These are phyloP conservation scores for Parascotia fuliginaria DNA, from an alignment of 2,888 invertebrate genomes.

Conservation along the genomic window DNA sequence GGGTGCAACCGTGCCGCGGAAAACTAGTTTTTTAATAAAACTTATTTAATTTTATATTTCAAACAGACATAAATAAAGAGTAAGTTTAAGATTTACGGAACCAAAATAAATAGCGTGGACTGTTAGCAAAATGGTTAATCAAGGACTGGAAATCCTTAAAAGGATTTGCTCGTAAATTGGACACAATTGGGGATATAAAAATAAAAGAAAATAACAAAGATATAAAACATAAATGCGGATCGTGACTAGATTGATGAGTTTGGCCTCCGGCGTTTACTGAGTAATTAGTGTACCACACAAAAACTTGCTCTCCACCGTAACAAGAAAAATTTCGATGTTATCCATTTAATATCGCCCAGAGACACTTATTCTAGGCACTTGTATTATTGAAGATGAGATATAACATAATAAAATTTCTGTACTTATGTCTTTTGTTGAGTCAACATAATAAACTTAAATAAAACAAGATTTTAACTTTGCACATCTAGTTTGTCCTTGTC, in stretches of 20 bases:
- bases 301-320: slow-evolving; percentile 16
- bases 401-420: background rate
- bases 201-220: slow-evolving; percentile 18
- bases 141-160: slow-evolving; percentile 47
- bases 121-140: slow-evolving; percentile 50
- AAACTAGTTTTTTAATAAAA: too few relatives aligned
- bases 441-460: too few relatives aligned
- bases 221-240: slow-evolving; percentile 26
- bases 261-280: slow-evolving; percentile 27
- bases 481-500: too few relatives aligned
- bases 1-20: too few relatives aligned
- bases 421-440: background rate
- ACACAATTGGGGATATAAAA: slow-evolving; percentile 32
- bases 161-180: slow-evolving; percentile 42
- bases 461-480: too few relatives aligned
- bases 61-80: slow-evolving; percentile 34
- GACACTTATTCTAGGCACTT: background rate
- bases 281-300: slow-evolving; percentile 28
- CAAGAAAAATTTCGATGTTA: slow-evolving; percentile 6
- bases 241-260: slow-evolving; percentile 36
- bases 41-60: too few relatives aligned
- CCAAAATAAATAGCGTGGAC: slow-evolving; percentile 48
- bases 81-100: slow-evolving; percentile 36
- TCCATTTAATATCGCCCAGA: background rate
- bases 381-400: background rate